phyloP scores from a whole-genome alignment of 2,888 invertebrate species.

The Pterobdella sp. region DNA sequence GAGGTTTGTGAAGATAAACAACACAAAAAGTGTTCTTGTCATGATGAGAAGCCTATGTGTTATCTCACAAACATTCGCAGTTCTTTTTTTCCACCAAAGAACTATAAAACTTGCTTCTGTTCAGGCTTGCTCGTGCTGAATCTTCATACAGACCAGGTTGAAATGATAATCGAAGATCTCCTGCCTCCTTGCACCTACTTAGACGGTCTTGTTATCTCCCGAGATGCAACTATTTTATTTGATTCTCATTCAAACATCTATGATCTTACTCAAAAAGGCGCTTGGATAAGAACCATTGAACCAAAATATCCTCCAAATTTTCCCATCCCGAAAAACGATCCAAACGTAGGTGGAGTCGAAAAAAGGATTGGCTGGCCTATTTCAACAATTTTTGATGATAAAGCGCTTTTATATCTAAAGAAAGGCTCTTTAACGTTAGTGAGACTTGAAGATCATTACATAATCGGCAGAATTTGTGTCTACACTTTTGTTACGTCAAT shows the following conservation, averaged over 20 bases:
- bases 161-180: constrained; percentile 14
- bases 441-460: not conserved
- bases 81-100: not conserved
- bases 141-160: constrained; percentile 5
- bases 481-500: constrained; percentile 10
- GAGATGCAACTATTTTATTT: constrained; percentile 6
- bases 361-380: constrained; percentile 17
- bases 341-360: not conserved
- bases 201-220: constrained; percentile 18
- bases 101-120: not conserved
- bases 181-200: constrained; percentile 13
- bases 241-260: constrained; percentile 26
- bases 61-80: not conserved
- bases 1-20: not conserved
- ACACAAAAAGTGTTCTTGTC: not conserved
- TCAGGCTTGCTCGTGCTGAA: constrained; percentile 13
- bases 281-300: constrained; percentile 13
- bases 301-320: not conserved
- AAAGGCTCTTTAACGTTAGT: constrained; percentile 14
- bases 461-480: constrained; percentile 12
- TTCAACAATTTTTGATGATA: not conserved
- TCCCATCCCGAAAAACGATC: not conserved
- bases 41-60: not conserved
- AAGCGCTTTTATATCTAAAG: constrained; percentile 15
- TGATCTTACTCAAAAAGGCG: not conserved